Evolutionary conservation across 2,888 invertebrate genomes (phyloP).

Genomic region (Scelioninae gen. 2): DNA sequence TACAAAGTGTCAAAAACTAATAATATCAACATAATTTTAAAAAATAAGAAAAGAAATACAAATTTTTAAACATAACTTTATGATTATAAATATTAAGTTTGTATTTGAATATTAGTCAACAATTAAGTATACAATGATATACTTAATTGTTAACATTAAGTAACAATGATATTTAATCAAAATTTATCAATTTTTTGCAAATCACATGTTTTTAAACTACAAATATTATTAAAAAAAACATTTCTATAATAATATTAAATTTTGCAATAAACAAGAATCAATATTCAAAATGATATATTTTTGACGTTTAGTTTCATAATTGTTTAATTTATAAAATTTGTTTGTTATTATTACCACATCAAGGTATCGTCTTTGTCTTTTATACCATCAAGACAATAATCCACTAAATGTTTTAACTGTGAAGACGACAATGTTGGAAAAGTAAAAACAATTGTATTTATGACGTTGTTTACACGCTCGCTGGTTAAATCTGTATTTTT

Average conservation of each 20-base stretch:
- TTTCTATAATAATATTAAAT: too few relatives aligned
- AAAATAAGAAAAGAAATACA: too few relatives aligned
- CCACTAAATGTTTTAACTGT: conserved; percentile 78
- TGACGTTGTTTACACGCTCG: conserved; percentile 75
- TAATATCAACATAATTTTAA: too few relatives aligned
- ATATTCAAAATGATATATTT: neutral
- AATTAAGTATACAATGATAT: too few relatives aligned
- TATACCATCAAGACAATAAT: conserved; percentile 78
- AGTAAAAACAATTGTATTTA: conserved; percentile 76
- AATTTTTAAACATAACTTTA: too few relatives aligned
- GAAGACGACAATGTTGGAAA: conserved; percentile 76
- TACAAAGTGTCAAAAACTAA: too few relatives aligned
- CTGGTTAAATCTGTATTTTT: conserved; percentile 73
- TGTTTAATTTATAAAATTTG: too few relatives aligned
- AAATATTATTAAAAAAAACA: neutral
- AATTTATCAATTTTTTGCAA: too few relatives aligned
- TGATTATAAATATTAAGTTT: too few relatives aligned
- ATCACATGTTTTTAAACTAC: neutral
- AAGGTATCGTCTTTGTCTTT: conserved; percentile 76
- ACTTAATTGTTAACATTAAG: too few relatives aligned
- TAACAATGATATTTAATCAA: too few relatives aligned
- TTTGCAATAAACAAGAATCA: neutral
- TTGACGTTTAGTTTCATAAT: neutral
- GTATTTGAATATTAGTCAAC: too few relatives aligned
- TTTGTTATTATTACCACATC: conserved; percentile 75